Percentiles rank a stretch among this genome's conserved stretches.
Conservation (phyloP, 2,888 invertebrate genomes). For the Leptinotarsa juncta region DNA sequence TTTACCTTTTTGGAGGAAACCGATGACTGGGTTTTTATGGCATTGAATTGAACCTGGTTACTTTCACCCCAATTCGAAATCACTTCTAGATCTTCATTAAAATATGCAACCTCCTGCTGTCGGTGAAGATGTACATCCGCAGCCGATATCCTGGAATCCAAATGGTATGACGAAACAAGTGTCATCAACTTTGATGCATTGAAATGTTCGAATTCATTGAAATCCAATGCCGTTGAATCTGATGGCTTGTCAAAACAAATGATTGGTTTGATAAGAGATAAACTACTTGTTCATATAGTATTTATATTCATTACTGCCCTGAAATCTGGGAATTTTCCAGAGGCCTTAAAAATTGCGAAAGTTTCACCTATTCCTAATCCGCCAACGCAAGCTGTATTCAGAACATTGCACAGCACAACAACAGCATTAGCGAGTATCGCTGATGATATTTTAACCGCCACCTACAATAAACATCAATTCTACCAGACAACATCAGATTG, state of each 20-base stretch:
- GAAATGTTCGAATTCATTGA: background rate
- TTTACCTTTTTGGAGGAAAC: too few relatives aligned
- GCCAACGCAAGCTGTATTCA: background rate
- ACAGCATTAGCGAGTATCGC: background rate
- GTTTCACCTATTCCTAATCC: background rate
- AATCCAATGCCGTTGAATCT: background rate
- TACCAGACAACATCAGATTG: too few relatives aligned
- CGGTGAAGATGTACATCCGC: too few relatives aligned
- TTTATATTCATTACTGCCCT: too few relatives aligned
- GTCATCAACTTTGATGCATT: background rate
- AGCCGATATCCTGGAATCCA: background rate
- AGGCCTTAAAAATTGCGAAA: too few relatives aligned
- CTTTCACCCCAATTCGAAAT: too few relatives aligned
- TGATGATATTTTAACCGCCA: background rate
- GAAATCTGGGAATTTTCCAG: too few relatives aligned
- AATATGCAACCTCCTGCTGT: too few relatives aligned
- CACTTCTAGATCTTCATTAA: background rate
- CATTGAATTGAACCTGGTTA: too few relatives aligned
- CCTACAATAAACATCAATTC: too few relatives aligned
- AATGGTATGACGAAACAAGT: too few relatives aligned
- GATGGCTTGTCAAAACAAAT: constrained; percentile 7
- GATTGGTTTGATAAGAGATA: background rate
- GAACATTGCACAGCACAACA: background rate
- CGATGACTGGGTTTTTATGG: too few relatives aligned
- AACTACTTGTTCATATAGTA: background rate